Percentiles rank a stretch among this genome's conserved stretches.
These are phyloP conservation scores for Conops quadrifasciatus DNA, from an alignment of 2,888 invertebrate genomes.

Conservation along the genomic window DNA sequence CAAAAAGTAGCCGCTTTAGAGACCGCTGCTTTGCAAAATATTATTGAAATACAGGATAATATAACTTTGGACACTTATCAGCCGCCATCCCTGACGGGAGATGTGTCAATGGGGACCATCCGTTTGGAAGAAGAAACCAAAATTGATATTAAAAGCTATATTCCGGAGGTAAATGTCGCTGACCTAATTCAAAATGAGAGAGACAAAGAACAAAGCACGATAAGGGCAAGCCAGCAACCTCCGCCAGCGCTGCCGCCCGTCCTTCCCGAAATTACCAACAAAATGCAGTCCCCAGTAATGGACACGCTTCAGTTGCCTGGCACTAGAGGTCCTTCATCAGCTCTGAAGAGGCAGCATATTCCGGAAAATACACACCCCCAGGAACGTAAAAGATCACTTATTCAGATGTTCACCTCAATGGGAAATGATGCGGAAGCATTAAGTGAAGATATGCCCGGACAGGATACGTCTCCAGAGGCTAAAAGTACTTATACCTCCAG, in stretches of 20 bases:
- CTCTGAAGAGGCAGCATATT: conserved; percentile 56
- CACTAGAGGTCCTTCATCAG: conserved; percentile 18
- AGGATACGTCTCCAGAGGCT: conserved; percentile 49
- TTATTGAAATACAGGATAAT: conserved; percentile 56
- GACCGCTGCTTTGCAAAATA: conserved; percentile 51
- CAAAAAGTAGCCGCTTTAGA: conserved; percentile 55
- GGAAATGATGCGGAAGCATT: conserved; percentile 37
- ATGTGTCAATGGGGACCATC: conserved; percentile 43
- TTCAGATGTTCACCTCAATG: conserved; percentile 16
- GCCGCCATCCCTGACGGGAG: conserved; percentile 54
- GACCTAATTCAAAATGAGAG: conserved; percentile 51
- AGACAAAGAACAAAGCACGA: conserved; percentile 41
- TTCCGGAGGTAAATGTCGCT: conserved; percentile 53
- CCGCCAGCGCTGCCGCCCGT: conserved; percentile 26
- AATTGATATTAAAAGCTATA: conserved; percentile 53
- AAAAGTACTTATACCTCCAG: conserved; percentile 58
- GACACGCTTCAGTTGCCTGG: conserved; percentile 49
- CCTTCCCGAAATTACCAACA: not conserved
- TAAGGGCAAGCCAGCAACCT: conserved; percentile 42
- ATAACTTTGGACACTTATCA: conserved; percentile 55
- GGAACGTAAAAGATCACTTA: conserved; percentile 41
- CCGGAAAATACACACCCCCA: conserved; percentile 54
- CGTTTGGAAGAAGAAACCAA: conserved; percentile 53
- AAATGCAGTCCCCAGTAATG: conserved; percentile 40
- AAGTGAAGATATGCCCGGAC: conserved; percentile 41